Evolutionary conservation across 2,113 vertebrate genomes (phyloP).

Genomic region (Trichechus manatus): DNA sequence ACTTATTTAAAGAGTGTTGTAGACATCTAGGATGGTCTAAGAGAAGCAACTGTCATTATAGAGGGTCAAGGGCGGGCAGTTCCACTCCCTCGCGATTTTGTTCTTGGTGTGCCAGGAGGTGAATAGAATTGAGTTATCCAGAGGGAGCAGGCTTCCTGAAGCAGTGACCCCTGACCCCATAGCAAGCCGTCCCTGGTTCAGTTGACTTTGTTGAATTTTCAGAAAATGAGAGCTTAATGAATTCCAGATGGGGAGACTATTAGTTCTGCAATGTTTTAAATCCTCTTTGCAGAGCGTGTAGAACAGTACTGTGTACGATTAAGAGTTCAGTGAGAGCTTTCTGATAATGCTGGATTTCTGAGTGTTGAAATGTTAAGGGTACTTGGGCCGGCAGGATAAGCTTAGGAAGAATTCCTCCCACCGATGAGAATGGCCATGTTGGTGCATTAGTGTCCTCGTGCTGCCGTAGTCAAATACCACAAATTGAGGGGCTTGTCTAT

Average conservation of each 20-base stretch:
- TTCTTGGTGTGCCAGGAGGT: neutral
- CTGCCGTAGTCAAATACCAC: too few relatives aligned
- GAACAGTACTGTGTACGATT: rapidly evolving
- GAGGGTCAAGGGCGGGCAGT: neutral
- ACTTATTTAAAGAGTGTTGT: constrained; percentile 49
- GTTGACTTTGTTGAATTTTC: constrained; percentile 29
- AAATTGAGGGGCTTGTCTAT: too few relatives aligned
- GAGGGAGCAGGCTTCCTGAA: neutral
- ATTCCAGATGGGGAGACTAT: constrained; percentile 27
- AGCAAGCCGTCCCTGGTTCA: neutral
- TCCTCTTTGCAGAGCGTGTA: neutral
- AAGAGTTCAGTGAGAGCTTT: neutral
- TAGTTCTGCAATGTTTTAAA: neutral
- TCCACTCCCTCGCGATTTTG: neutral
- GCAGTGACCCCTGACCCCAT: neutral
- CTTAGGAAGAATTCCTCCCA: neutral
- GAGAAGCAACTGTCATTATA: neutral
- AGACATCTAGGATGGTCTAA: neutral
- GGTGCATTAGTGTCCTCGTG: too few relatives aligned
- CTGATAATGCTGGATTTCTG: neutral
- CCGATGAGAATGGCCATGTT: neutral
- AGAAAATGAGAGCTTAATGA: constrained; percentile 53
- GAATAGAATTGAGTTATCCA: neutral
- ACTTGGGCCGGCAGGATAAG: neutral
- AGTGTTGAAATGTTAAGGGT: neutral